Evolutionary conservation across 2,113 vertebrate species (phyloP), one percentile per base, ranked within the genome.

Genomic region (Montifringilla adamsi): DNA sequence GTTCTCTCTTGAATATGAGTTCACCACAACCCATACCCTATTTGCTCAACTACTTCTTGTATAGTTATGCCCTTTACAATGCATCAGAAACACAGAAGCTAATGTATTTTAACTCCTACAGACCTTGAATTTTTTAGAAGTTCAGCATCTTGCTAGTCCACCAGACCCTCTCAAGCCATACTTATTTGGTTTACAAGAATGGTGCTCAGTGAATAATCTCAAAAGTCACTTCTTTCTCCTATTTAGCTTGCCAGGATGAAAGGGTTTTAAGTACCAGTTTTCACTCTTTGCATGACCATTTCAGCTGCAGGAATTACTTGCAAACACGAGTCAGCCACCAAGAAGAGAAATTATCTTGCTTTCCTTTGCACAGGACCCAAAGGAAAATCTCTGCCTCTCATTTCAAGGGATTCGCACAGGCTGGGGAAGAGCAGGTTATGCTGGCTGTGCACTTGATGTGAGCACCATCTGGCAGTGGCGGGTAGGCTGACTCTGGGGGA

Each of bases 381-480:
- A 92, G 78, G 88, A 90, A 90, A 94, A 94, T 73, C 85, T 73
- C 78, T 85, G 49, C 50, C 12, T 31, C 59, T 76, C 28, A 23
- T 77, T 81, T 76, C 33, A 46, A 85, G 85, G 85, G 79, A 68
- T 64, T 39, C 1, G 0, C 35, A 23, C 20, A 79, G 85, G n/a
- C 0, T 68, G 53, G 46, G 52, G 70, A 83, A 85, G 75, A 80
- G 53, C 70, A 76, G 70, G 67, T 76, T 94, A 68, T 66, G 49
- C 82, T 2, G 50, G 79, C 82, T 94, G 67, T 46, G 55, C 58
- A 33, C 78, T 86, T 69, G 70, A 83, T 95, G 60, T 39, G 63
- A 84, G 85, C 92, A 96, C 92, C 96, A 96, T 96, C 92, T 94
- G 95, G 88, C 85, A 95, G 58, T 58, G 77, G 63, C 83, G 69